Evolutionary conservation across 2,113 vertebrate genomes (phyloP), one percentile per base, ranked within the genome.

Genomic region (Chrysemys picta): DNA sequence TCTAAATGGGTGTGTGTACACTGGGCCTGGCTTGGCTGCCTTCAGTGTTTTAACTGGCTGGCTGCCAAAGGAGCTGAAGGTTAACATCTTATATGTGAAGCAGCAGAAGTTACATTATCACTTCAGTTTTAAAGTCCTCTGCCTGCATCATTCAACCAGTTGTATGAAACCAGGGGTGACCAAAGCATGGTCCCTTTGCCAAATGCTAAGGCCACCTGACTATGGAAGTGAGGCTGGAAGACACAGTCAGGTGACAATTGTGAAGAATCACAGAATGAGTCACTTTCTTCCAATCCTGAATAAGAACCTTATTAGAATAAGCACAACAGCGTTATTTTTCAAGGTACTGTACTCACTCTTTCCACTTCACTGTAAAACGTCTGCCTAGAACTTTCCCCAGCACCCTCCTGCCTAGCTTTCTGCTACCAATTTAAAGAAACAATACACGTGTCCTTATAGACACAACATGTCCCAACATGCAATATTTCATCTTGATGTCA

Each of bases 61-160:
- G 8, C 59, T 91, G 87, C 94, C 92, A 94, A 75, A 95, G 85
- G 69, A 92, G 81, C 54, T 87, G 53, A 54, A 82, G 72, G 76
- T 45, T 94, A 52, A 90, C 79, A 24, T 38, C 17, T 85, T 78
- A 59, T 2, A 53, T 69, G 0, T 54, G 88, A 93, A 90, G 85
- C 19, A 22, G 87, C 75, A 56, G 79, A 85, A 59, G 91, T 45
- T 45, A 45, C 45, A 45, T 45, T 45, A 45, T 45, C 45, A 45
- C 45, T 45, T 45, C 45, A 45, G 45, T 45, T 45, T 45, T 45
- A 45, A 45, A 45, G 45, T 45, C 45, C 6, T 45, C 45, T 89
- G 35, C 50, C 65, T 79, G 57, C 75, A 81, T 82, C 25, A 87
- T 42, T 21, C 0, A 0, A 76, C 31, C 5, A 56, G 42, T 56